Evolutionary conservation across 1,140 invertebrate species (phyloP), one percentile per base, ranked within the genome.

Genomic region (Drosophila ogumai): DNA sequence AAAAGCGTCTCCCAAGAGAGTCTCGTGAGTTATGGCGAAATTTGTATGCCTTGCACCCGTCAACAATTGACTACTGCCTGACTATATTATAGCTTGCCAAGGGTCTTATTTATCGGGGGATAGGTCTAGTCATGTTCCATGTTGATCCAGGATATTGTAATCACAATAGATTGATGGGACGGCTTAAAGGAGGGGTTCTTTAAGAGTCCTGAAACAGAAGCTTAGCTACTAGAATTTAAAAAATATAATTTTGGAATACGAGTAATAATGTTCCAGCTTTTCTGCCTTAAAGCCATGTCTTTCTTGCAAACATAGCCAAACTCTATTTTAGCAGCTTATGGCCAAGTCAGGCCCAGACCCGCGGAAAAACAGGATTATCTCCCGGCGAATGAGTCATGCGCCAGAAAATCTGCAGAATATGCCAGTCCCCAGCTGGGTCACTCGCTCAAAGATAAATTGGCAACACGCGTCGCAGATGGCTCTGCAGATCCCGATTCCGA

Each of bases 31-130:
- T 87, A 82, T 88, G 72, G 75, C 60, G 80, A 90, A 80, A 79
- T 88, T 82, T 82, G 80, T 88, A 76, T 88, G 82, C 82, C 79
- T 88, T 87, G 61, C 82, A 82, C 75, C 69, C 69, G 67, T 72
- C 69, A 73, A 50, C 69, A 40, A 58, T 40, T 72, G 67, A 56
- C 69, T 73, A 73, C 69, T 59, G 67, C 67, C 46, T 44, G 67
- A 46, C 34, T 49, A 43, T 72, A 72, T 72, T 72, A 72, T 72
- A 9, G 68, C 34, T 32, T 34, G 13, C 6, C 36, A 8, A 46
- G 68, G 65, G 34, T 49, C 52, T 68, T 71, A 25, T 71, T 72
- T 59, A 72, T 59, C 19, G 52, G 52, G 17, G 50, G n/a, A 41
- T 59, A n/a, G 34, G 50, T 9, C 38, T 58, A 50, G 66, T 41